A percentile compares a stretch with the other conserved stretches of the same genome.
phyloP scores from a whole-genome alignment of 2,797 vertebrate species.

The Holocentrus rufus region DNA sequence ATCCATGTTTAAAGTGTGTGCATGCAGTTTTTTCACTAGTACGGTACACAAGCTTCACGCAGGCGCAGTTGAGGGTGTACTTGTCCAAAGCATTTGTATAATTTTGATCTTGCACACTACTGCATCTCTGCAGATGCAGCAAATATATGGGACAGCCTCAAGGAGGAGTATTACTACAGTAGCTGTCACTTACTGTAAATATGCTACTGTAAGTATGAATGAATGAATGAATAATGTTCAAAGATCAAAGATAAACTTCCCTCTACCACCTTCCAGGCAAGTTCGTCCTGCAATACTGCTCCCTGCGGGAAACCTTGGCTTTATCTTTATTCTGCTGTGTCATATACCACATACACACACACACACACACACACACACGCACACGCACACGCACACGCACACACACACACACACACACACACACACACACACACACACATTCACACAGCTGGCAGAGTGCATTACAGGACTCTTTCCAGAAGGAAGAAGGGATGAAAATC shows the following conservation, averaged over 20 bases:
- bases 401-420: too few species aligned
- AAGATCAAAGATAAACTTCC: not conserved
- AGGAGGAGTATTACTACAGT: slow-evolving; percentile 51
- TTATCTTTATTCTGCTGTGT: not conserved
- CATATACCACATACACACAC: not conserved
- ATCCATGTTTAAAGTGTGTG: not conserved
- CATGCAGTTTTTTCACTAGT: not conserved
- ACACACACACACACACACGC: not conserved
- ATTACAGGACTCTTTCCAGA: too few species aligned
- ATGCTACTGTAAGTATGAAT: slow-evolving; percentile 22
- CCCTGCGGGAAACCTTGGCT: not conserved
- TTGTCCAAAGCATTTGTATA: slow-evolving; percentile 31
- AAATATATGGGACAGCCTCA: slow-evolving; percentile 36
- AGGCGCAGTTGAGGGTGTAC: not conserved
- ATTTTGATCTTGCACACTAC: slow-evolving; percentile 35
- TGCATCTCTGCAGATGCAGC: slow-evolving; percentile 2
- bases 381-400: too few species aligned
- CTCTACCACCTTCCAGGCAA: not conserved
- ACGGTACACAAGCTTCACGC: not conserved
- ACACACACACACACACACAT: too few species aligned
- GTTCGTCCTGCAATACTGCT: not conserved
- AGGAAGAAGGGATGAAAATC: too few species aligned
- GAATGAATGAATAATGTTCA: slow-evolving; percentile 1
- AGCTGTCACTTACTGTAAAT: slow-evolving; percentile 28
- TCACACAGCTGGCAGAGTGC: too few species aligned